Percentiles rank a stretch among this genome's conserved stretches.
phyloP scores from a whole-genome alignment of 2,888 invertebrate genomes.

The Mythimna lalbum region DNA sequence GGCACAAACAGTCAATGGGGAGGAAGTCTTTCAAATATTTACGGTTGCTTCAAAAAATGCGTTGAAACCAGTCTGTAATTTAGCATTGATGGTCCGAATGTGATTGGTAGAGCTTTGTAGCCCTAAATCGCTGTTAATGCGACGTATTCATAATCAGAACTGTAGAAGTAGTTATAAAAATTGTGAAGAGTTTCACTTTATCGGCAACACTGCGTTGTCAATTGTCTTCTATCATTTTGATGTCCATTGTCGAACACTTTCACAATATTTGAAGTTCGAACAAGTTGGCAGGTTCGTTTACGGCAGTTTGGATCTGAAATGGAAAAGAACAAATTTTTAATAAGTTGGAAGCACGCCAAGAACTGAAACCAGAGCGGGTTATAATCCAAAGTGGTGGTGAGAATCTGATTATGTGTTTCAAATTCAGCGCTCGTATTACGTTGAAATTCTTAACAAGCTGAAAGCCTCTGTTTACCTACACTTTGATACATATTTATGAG shows the following conservation, averaged over 20 bases:
- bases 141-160: constrained; percentile 57
- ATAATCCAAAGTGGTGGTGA: constrained; percentile 18
- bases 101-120: constrained; percentile 80
- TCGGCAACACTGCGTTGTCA: constrained; percentile 67
- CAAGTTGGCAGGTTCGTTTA: constrained; percentile 25
- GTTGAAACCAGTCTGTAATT: constrained; percentile 98
- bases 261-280: constrained; percentile 34
- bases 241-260: constrained; percentile 53
- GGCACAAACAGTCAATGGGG: constrained; percentile 80
- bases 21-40: constrained; percentile 85
- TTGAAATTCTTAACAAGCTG: constrained; percentile 34
- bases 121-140: constrained; percentile 73
- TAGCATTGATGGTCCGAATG: constrained; percentile 93
- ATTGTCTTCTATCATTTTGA: constrained; percentile 85
- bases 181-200: constrained; percentile 45
- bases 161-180: constrained; percentile 36
- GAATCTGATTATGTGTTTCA: constrained; percentile 38
- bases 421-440: constrained; percentile 29
- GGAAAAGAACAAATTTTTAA: constrained; percentile 58
- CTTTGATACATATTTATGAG: constrained; percentile 34
- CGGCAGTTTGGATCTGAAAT: constrained; percentile 73
- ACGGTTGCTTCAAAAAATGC: constrained; percentile 98
- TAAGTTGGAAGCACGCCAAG: constrained; percentile 47
- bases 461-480: constrained; percentile 13
- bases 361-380: constrained; percentile 10